Evolutionary conservation across 2,888 invertebrate species (phyloP).

Genomic region (Dendrolimus pini): DNA sequence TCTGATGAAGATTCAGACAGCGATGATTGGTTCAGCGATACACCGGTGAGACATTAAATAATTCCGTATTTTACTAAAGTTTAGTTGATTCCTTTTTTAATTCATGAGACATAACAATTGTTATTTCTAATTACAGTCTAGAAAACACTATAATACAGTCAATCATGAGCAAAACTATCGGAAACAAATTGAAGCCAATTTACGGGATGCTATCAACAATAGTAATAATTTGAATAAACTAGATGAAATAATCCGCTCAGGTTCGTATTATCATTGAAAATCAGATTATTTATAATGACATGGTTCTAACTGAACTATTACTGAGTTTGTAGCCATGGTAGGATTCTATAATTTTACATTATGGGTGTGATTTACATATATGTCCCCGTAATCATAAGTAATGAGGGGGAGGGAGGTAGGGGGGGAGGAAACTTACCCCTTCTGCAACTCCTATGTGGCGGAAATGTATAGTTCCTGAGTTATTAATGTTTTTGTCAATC

Average conservation of each 20-base stretch:
- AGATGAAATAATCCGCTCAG: conserved; percentile 35
- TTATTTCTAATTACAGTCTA: not conserved
- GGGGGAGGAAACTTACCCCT: too few species aligned
- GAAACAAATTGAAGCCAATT: conserved; percentile 45
- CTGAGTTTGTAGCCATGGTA: too few species aligned
- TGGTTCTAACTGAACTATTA: too few species aligned
- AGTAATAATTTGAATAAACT: conserved; percentile 41
- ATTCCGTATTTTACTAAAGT: not conserved
- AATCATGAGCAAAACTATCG: conserved; percentile 29
- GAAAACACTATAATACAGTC: conserved; percentile 17
- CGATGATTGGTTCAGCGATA: conserved; percentile 55
- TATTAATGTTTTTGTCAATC: too few species aligned
- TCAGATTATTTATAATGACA: too few species aligned
- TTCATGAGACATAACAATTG: too few species aligned
- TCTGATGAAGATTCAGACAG: conserved; percentile 60
- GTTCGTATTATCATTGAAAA: conserved; percentile 16
- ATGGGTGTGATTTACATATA: too few species aligned
- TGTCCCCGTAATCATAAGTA: too few species aligned
- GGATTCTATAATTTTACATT: too few species aligned
- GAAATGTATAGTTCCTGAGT: too few species aligned
- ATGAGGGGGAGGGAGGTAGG: too few species aligned
- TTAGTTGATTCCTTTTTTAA: conserved; percentile 5
- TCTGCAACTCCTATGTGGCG: too few species aligned
- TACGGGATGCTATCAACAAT: conserved; percentile 60
- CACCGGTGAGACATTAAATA: conserved; percentile 36